Percentiles rank a stretch among this genome's conserved stretches.
These are phyloP conservation scores for Drosophila macrothrix DNA, from an alignment of 2,888 invertebrate genomes.

Conservation along the genomic window DNA sequence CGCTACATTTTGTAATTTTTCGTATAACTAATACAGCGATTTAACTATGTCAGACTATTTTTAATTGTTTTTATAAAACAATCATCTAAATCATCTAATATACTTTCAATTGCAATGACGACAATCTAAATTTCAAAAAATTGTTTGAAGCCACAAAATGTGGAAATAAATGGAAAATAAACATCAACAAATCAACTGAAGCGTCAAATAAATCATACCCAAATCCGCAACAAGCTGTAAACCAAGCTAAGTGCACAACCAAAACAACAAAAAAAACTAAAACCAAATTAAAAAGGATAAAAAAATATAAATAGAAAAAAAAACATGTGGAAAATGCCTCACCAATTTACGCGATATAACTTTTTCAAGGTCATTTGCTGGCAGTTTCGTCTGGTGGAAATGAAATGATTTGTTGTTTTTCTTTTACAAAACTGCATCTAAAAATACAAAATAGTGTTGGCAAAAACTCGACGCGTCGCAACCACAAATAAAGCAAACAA, in stretches of 20 bases:
- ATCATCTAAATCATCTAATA: constrained; percentile 1
- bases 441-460: constrained; percentile 48
- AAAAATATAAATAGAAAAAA: constrained; percentile 32
- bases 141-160: constrained; percentile 19
- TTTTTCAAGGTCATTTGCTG: constrained; percentile 65
- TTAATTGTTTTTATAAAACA: constrained; percentile 9
- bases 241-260: constrained; percentile 59
- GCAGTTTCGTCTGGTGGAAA: constrained; percentile 51
- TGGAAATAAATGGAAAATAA: constrained; percentile 39
- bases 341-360: constrained; percentile 39
- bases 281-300: constrained; percentile 5
- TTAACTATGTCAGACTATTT: not conserved
- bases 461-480: constrained; percentile 26
- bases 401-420: constrained; percentile 57
- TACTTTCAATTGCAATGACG: constrained; percentile 9
- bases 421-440: constrained; percentile 60
- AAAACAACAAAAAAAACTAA: constrained; percentile 31
- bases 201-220: constrained; percentile 52
- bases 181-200: constrained; percentile 33
- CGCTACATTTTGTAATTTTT: too few relatives aligned
- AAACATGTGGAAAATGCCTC: constrained; percentile 25
- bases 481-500: constrained; percentile 45
- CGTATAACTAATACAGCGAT: not conserved
- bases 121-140: constrained; percentile 21
- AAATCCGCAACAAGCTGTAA: constrained; percentile 41